Conservation (phyloP, 2,888 invertebrate species). For the Melanophora roralis region DNA sequence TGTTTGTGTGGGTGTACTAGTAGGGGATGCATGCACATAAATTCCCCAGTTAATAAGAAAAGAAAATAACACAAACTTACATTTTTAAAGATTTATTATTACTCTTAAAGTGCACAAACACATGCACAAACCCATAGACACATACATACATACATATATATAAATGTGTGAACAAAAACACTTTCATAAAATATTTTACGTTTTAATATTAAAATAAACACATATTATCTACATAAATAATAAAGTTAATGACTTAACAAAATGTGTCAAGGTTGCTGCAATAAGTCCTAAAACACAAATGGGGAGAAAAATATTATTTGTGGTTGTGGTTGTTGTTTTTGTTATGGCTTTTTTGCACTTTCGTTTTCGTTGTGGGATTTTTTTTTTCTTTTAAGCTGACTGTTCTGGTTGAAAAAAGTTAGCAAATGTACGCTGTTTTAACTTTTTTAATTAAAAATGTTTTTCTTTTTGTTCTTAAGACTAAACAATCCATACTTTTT, state of each 20-base stretch:
- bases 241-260: slow-evolving; percentile 45
- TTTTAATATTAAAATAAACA: too few relatives aligned
- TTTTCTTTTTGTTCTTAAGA: not conserved
- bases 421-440: slow-evolving; percentile 6
- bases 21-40: not conserved
- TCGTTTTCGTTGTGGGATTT: slow-evolving; percentile 14
- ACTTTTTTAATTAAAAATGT: slow-evolving; percentile 24
- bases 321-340: too few relatives aligned
- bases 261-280: slow-evolving; percentile 46
- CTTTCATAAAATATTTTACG: not conserved
- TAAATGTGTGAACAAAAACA: not conserved
- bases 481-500: not conserved
- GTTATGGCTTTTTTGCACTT: not conserved
- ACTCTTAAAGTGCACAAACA: not conserved
- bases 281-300: not conserved
- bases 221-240: slow-evolving; percentile 1
- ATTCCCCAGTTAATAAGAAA: slow-evolving; percentile 18
- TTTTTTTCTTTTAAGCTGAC: not conserved
- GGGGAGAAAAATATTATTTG: slow-evolving; percentile 5
- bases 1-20: not conserved
- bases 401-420: not conserved
- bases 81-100: slow-evolving; percentile 10
- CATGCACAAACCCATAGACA: not conserved
- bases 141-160: not conserved
- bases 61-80: slow-evolving; percentile 14